phyloP scores from a whole-genome alignment of 37 sponge, comb jelly and placozoan species.

The Bolinopsis microptera region DNA sequence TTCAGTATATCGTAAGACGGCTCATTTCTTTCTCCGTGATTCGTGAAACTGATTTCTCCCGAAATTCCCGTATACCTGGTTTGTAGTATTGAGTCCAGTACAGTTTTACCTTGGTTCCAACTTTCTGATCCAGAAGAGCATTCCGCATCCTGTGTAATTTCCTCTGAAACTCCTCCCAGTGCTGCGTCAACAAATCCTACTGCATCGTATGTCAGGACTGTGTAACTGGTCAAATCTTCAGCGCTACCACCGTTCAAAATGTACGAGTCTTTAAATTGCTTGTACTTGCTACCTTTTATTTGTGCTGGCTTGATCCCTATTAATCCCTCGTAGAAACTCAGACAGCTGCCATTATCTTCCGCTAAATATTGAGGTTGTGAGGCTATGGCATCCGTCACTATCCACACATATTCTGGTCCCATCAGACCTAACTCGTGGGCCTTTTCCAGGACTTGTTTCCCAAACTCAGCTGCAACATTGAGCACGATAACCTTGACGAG shows the following conservation, averaged over 20 bases:
- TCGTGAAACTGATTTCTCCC: not conserved
- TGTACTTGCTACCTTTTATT: not conserved
- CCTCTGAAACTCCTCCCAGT: not conserved
- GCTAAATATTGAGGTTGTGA: not conserved
- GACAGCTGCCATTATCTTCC: not conserved
- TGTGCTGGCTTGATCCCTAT: not conserved
- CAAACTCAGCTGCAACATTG: not conserved
- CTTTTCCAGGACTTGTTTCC: not conserved
- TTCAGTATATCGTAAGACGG: not conserved
- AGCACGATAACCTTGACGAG: not conserved
- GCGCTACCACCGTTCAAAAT: not conserved
- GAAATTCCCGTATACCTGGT: not conserved
- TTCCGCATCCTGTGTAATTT: not conserved
- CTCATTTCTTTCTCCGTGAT: not conserved
- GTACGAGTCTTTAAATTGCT: not conserved
- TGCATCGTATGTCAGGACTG: not conserved
- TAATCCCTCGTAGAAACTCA: constrained; percentile 16
- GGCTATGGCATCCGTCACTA: not conserved
- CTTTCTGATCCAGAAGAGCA: not conserved
- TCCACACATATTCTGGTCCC: constrained; percentile 6
- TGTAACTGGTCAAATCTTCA: not conserved
- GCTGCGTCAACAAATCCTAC: not conserved
- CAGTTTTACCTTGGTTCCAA: not conserved
- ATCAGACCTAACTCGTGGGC: not conserved
- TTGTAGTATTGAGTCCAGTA: not conserved